phyloP scores from a whole-genome alignment of 37 sponge, comb jelly and placozoan genomes.

The Agelas oroides region DNA sequence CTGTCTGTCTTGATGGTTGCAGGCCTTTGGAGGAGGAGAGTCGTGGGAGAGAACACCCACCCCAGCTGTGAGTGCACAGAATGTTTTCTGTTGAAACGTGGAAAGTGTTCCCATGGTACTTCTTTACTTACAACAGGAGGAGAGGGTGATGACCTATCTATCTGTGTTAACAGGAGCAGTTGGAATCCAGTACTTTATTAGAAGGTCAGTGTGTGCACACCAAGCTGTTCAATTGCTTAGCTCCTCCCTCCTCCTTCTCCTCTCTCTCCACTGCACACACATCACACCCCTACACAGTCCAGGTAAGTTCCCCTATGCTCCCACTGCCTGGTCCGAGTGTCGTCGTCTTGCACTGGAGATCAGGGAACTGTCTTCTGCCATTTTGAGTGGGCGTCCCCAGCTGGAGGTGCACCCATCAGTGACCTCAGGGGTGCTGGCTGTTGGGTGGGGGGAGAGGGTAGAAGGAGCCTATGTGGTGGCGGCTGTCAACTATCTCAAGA shows the following conservation, averaged over 20 bases:
- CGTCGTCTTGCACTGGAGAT: slow-evolving; percentile 27
- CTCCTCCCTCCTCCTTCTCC: no score
- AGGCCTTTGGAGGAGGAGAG: slow-evolving; percentile 48
- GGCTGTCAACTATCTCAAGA: neutral
- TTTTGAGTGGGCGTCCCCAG: slow-evolving; percentile 18
- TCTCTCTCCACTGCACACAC: no score
- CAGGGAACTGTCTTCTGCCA: slow-evolving; percentile 14
- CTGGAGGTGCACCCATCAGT: slow-evolving; percentile 5
- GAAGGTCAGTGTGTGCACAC: neutral
- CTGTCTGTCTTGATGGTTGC: neutral
- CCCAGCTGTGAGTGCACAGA: slow-evolving; percentile 7
- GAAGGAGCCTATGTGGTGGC: neutral
- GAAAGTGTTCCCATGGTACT: neutral
- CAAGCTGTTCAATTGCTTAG: no score
- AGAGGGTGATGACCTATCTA: slow-evolving; percentile 20
- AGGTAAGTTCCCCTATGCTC: slow-evolving; percentile 19
- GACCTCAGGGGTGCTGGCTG: neutral
- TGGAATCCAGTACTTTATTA: slow-evolving; percentile 21
- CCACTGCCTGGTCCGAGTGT: slow-evolving; percentile 40
- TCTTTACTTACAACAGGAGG: slow-evolving; percentile 11
- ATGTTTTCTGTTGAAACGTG: no score
- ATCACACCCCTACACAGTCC: neutral
- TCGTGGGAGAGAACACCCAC: slow-evolving; percentile 34
- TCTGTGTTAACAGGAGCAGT: slow-evolving; percentile 8
- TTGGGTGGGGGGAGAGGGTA: neutral